phyloP scores from a whole-genome alignment of 2,888 invertebrate genomes.

The Dryobota labecula region DNA sequence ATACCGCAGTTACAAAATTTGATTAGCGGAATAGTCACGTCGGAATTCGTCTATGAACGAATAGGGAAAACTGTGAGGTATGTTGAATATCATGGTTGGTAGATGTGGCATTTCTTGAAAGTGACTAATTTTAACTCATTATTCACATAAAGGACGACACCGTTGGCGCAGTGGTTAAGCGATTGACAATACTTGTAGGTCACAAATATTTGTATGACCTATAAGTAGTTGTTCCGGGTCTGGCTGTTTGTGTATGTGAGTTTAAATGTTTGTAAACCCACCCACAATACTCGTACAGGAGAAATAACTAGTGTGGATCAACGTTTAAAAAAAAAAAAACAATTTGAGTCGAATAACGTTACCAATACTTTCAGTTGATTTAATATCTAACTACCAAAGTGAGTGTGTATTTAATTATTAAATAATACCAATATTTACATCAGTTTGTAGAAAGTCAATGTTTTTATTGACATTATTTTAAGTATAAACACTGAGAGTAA shows the following conservation, averaged over 20 bases:
- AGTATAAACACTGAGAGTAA: no score
- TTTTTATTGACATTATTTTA: background rate
- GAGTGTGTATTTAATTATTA: no score
- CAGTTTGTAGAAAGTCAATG: background rate
- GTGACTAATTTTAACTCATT: background rate
- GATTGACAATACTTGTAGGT: no score
- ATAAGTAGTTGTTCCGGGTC: no score
- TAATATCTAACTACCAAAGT: background rate
- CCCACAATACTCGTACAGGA: no score
- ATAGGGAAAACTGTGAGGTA: slow-evolving; percentile 59
- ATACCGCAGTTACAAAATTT: slow-evolving; percentile 90
- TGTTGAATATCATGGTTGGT: slow-evolving; percentile 19
- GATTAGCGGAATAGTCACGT: slow-evolving; percentile 90
- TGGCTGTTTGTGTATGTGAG: no score
- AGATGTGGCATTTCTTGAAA: slow-evolving; percentile 72
- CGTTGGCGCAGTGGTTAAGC: no score
- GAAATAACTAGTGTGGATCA: no score
- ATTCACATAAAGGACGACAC: no score
- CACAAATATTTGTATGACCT: no score
- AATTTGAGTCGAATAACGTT: background rate
- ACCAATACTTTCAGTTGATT: background rate
- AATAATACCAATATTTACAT: background rate
- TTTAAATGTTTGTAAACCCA: no score
- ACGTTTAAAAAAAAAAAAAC: no score
- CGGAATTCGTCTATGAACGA: slow-evolving; percentile 85